A percentile compares a stretch with the other conserved stretches of the same genome.
phyloP scores from a whole-genome alignment of 1,140 invertebrate genomes.

The Drosophila santomea region DNA sequence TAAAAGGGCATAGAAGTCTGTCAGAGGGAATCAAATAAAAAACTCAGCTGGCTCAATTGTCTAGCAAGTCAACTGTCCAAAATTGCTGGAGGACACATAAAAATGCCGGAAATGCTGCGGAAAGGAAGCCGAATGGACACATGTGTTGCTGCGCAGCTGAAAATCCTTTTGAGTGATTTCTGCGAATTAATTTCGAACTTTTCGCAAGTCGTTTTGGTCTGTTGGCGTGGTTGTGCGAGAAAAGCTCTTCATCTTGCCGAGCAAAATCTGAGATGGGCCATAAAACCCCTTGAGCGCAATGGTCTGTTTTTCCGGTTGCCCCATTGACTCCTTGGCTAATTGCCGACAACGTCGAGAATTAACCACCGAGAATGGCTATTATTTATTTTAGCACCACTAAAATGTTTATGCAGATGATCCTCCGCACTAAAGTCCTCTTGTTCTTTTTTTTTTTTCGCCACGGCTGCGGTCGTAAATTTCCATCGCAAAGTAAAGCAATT shows the following conservation, averaged over 20 bases:
- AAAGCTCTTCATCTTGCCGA: conserved; percentile 46
- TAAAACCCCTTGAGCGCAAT: conserved; percentile 19
- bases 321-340: conserved; percentile 34
- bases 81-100: conserved; percentile 7
- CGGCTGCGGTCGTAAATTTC: conserved; percentile 57
- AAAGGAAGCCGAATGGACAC: conserved; percentile 6
- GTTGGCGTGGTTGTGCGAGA: conserved; percentile 17
- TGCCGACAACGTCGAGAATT: conserved; percentile 34
- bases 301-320: conserved; percentile 3
- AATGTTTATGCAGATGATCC: conserved; percentile 51
- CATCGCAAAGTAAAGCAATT: conserved; percentile 69
- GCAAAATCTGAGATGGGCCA: conserved; percentile 22
- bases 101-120: conserved; percentile 17
- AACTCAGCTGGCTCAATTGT: conserved; percentile 47
- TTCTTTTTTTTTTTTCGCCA: background rate
- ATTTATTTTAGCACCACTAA: conserved; percentile 59
- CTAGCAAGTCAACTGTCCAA: conserved; percentile 35
- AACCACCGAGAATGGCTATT: conserved; percentile 36
- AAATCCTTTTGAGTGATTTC: conserved; percentile 58
- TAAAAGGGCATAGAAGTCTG: conserved; percentile 27
- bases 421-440: background rate
- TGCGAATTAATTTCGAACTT: conserved; percentile 42
- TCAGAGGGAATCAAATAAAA: conserved; percentile 45
- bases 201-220: conserved; percentile 28
- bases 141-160: conserved; percentile 13